These are phyloP conservation scores for Cheilosia vernalis DNA, from an alignment of 2,888 invertebrate genomes.

Conservation along the genomic window DNA sequence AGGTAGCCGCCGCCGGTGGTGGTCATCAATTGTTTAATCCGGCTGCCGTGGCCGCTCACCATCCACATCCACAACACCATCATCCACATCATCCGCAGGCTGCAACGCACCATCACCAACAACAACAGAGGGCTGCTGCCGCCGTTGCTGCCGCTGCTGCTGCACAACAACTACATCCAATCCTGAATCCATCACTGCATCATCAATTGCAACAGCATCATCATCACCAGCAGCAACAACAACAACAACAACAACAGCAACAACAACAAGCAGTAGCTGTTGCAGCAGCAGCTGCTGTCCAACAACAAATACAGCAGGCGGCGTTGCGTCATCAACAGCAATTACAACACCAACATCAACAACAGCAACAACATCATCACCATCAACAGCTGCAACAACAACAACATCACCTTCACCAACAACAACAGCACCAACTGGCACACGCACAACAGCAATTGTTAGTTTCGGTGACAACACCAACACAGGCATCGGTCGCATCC, in stretches of 20 bases:
- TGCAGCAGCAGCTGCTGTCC: conserved; percentile 72
- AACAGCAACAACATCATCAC: conserved; percentile 62
- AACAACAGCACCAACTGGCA: conserved; percentile 43
- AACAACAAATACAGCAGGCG: conserved; percentile 77
- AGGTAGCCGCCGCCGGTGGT: conserved; percentile 77
- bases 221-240: conserved; percentile 75
- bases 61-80: conserved; percentile 77
- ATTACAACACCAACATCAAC: conserved; percentile 76
- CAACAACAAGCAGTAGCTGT: conserved; percentile 77
- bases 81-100: conserved; percentile 78
- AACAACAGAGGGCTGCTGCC: conserved; percentile 75
- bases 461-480: conserved; percentile 76
- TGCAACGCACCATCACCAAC: conserved; percentile 76
- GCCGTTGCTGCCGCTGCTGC: conserved; percentile 79
- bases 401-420: conserved; percentile 75
- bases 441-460: conserved; percentile 64
- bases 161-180: conserved; percentile 82
- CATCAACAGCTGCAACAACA: conserved; percentile 75
- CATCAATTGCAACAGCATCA: conserved; percentile 79
- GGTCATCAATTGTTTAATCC: conserved; percentile 80
- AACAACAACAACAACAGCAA: conserved; percentile 79
- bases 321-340: conserved; percentile 78
- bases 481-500: conserved; percentile 63
- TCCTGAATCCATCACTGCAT: conserved; percentile 80
- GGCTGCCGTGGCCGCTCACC: conserved; percentile 75